A percentile compares a stretch with the other conserved stretches of the same genome.
Evolutionary conservation across 1,140 invertebrate genomes (phyloP).

Genomic region (Globodera ellingtonae): DNA sequence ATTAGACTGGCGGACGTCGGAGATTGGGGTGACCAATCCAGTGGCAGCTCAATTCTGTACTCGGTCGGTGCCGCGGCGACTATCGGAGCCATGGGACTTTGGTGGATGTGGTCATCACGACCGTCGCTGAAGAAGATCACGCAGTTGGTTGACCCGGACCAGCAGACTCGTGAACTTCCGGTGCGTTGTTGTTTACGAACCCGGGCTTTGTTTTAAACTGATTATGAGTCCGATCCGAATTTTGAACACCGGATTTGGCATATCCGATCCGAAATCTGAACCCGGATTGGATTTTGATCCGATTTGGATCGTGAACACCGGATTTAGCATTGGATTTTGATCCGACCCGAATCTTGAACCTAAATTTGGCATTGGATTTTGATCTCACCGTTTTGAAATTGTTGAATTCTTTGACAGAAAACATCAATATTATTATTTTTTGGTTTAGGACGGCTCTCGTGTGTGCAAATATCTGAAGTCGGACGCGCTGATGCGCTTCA

Average conservation of each 20-base stretch:
- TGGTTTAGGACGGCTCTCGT: constrained; percentile 81
- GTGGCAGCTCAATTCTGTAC: constrained; percentile 32
- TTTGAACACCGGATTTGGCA: too few species aligned
- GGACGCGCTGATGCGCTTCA: constrained; percentile 80
- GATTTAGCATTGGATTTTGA: too few species aligned
- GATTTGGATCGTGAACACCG: too few species aligned
- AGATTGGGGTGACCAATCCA: constrained; percentile 41
- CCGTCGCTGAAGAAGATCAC: constrained; percentile 30
- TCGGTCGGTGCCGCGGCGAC: constrained; percentile 44
- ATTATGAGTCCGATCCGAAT: too few species aligned
- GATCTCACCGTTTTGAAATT: too few species aligned
- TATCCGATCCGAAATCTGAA: too few species aligned
- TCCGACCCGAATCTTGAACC: too few species aligned
- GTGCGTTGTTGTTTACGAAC: constrained; percentile 30
- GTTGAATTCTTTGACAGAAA: too few species aligned
- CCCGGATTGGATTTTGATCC: too few species aligned
- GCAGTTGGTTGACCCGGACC: constrained; percentile 45
- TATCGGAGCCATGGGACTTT: constrained; percentile 50
- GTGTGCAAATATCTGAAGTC: constrained; percentile 87
- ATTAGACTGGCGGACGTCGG: constrained; percentile 46
- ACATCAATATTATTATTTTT: not conserved
- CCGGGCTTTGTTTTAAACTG: too few species aligned
- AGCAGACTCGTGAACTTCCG: constrained; percentile 43
- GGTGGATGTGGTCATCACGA: constrained; percentile 43
- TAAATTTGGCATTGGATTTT: too few species aligned